Percentiles rank a stretch among this genome's conserved stretches.
Evolutionary conservation across 2,113 vertebrate species (phyloP).

Genomic region (Saguinus midas): DNA sequence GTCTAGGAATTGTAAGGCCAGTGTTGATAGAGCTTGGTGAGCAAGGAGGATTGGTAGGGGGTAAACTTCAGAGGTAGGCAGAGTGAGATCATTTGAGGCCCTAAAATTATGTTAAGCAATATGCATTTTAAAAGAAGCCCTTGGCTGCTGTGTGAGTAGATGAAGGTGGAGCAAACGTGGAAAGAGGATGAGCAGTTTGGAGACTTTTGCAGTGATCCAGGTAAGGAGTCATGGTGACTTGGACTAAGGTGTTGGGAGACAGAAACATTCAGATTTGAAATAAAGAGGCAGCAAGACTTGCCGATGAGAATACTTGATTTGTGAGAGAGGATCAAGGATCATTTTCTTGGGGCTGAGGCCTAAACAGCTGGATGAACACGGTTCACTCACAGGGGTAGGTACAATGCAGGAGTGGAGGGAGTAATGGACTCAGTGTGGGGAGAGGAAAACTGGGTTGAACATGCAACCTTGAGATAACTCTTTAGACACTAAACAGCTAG

Average conservation of each 20-base stretch:
- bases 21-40: not conserved
- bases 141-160: not conserved
- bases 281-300: not conserved
- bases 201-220: not conserved
- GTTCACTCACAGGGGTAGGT: not conserved
- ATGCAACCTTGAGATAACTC: not conserved
- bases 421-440: rapidly evolving
- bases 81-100: not conserved
- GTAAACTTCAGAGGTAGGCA: not conserved
- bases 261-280: not conserved
- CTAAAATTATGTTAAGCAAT: not conserved
- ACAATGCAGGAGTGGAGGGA: not conserved
- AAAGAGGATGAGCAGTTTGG: not conserved
- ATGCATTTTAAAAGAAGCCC: too few relatives aligned
- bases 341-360: not conserved
- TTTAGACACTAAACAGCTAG: not conserved
- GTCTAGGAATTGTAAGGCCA: not conserved
- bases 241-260: not conserved
- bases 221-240: not conserved
- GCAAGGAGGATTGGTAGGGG: not conserved
- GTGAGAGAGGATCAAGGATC: not conserved
- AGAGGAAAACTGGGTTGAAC: not conserved
- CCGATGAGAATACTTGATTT: not conserved
- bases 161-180: too few relatives aligned
- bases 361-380: not conserved